These are phyloP conservation scores for Anthrax anthrax DNA, from an alignment of 2,888 invertebrate genomes.

Conservation along the genomic window DNA sequence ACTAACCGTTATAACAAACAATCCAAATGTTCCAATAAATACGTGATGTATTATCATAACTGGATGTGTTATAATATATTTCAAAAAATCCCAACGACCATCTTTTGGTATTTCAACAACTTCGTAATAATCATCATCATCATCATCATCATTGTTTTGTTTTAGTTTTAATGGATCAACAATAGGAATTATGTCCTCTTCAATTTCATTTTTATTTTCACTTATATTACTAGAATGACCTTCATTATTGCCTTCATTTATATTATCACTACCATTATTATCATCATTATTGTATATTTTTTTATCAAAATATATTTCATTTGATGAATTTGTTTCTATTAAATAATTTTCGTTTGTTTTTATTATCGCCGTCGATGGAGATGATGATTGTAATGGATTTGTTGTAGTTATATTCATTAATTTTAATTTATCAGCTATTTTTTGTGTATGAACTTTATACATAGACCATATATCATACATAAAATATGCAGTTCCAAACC, in stretches of 20 bases:
- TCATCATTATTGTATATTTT: not conserved
- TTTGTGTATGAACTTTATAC: constrained; percentile 50
- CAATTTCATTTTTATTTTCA: not conserved
- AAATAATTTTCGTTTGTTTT: too few species aligned
- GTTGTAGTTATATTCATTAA: constrained; percentile 22
- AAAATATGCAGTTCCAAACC: constrained; percentile 67
- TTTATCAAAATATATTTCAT: constrained; percentile 17
- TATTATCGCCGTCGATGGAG: constrained; percentile 13
- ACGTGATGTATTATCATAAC: constrained; percentile 60
- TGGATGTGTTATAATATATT: constrained; percentile 47
- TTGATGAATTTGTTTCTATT: constrained; percentile 27
- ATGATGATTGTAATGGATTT: constrained; percentile 12
- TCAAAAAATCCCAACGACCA: constrained; percentile 35
- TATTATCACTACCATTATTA: constrained; percentile 1
- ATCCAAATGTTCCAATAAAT: constrained; percentile 59
- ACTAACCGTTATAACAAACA: constrained; percentile 58
- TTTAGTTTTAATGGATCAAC: too few species aligned
- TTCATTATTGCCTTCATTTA: constrained; percentile 1
- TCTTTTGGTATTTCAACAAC: constrained; percentile 18
- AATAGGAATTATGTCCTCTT: constrained; percentile 1
- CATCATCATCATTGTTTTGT: constrained; percentile 9
- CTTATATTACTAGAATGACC: not conserved
- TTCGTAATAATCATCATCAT: not conserved
- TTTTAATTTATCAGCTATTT: constrained; percentile 31
- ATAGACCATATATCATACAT: constrained; percentile 70